Base-by-base conservation (phyloP, 2,888 invertebrate genomes). In the Chymomyza fuscimana region DNA sequence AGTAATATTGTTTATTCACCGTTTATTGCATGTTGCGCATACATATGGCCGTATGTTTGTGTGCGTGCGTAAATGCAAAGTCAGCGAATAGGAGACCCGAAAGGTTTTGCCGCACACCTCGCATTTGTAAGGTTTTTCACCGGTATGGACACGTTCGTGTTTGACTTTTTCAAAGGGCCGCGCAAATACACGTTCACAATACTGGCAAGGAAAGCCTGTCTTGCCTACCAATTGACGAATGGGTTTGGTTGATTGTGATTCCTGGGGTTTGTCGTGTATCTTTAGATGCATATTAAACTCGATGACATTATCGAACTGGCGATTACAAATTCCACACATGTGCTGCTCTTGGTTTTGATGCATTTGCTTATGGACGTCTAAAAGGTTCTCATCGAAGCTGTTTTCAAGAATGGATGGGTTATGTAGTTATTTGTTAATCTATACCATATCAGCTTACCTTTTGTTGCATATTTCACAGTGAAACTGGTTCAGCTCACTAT, bases 81-180 rank as follows among this genome's bases (percentile, higher is more conserved):
- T 96, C 62, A 96, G 92, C 71, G 96, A 96, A 89, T 96, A 96
- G 65, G 95, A 94, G 29, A 96, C 96, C 10, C 96, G 93, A 92
- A 96, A 96, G 5, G 94, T 94, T 90, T 96, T 96, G 60, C 96
- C 96, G 88, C 96, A 96, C 40, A 96, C 95, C 89, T 95, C 95
- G 82, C 96, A 96, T 67, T 94, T 93, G 84, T 96, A 95, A 0
- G 96, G 96, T 82, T 96, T 96, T 86, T 96, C 96, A 88, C 95
- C 95, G 0, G 96, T 96, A 81, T 96, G 96, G 85, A 96, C 95
- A n/a, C 96, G 93, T 90, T 96, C 96, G 82, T 96, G 96, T 90
- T 96, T 96, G 1, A 96, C 96, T 90, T 96, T 96, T 82, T 96
- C 96, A 81, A 95, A 96, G 0, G 96, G 96, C 56, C 96, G 92